A percentile compares a stretch with the other conserved stretches of the same genome.
Evolutionary conservation across 2,888 invertebrate genomes (phyloP).

Genomic region (Aleiodes leptofemur): DNA sequence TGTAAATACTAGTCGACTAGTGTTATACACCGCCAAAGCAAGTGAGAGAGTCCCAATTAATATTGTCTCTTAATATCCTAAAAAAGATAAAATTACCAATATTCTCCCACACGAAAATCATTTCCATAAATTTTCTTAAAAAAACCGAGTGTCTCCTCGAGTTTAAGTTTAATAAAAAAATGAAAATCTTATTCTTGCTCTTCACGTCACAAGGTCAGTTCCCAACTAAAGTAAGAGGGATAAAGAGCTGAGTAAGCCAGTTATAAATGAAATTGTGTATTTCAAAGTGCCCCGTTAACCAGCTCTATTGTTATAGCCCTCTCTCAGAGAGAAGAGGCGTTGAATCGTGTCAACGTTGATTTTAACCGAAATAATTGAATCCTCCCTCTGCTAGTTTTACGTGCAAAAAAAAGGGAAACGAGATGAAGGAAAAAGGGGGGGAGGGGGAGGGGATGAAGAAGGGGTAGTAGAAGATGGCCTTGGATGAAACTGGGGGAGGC

Average conservation of each 20-base stretch:
- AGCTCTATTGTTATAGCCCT: conserved; percentile 25
- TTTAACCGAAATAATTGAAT: conserved; percentile 46
- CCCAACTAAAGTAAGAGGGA: neutral
- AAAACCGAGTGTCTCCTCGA: too few relatives aligned
- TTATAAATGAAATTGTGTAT: conserved; percentile 39
- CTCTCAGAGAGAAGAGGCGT: neutral
- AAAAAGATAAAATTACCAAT: too few relatives aligned
- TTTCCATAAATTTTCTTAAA: too few relatives aligned
- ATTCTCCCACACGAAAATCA: too few relatives aligned
- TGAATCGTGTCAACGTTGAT: conserved; percentile 41
- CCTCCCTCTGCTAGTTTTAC: conserved; percentile 25
- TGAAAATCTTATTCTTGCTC: too few relatives aligned
- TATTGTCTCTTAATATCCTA: too few relatives aligned
- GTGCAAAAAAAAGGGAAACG: conserved; percentile 1
- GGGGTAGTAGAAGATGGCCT: neutral
- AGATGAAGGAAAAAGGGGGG: conserved; percentile 10
- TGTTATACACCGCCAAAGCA: too few relatives aligned
- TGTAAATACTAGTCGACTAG: too few relatives aligned
- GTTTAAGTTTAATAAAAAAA: too few relatives aligned
- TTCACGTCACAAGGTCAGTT: conserved; percentile 11
- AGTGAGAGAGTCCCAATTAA: too few relatives aligned
- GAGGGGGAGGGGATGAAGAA: too few relatives aligned
- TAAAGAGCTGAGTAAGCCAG: conserved; percentile 34
- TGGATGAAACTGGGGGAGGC: neutral
- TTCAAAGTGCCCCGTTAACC: conserved; percentile 28